Conservation (phyloP, 2,797 vertebrate species). For the Brachyalestes nurse region DNA sequence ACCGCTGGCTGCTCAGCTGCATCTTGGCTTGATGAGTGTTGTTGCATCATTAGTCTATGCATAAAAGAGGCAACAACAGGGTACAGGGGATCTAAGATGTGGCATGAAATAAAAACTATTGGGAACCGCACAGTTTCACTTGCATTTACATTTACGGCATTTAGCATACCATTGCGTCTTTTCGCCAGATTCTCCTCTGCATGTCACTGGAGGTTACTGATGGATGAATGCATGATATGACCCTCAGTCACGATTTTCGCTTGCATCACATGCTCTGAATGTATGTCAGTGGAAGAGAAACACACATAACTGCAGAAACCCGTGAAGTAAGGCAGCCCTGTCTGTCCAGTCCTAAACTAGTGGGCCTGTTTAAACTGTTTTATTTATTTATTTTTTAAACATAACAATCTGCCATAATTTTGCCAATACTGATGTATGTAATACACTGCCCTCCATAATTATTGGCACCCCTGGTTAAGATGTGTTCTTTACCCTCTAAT, state of each 20-base stretch:
- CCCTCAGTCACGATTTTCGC: constrained; percentile 21
- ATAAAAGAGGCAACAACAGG: background rate
- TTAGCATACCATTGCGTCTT: background rate
- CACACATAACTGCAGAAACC: background rate
- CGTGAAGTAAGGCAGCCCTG: background rate
- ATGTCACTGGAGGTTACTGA: constrained; percentile 22
- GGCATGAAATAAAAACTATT: background rate
- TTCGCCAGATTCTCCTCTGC: background rate
- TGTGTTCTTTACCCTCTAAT: too few relatives aligned
- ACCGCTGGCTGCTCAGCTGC: background rate
- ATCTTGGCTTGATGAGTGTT: background rate
- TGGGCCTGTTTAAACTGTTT: too few relatives aligned
- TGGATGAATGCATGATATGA: constrained; percentile 13
- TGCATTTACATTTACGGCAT: too few relatives aligned
- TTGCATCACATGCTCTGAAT: constrained; percentile 21
- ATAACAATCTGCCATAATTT: too few relatives aligned
- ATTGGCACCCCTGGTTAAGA: too few relatives aligned
- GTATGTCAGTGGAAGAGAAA: background rate
- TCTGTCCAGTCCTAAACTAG: too few relatives aligned
- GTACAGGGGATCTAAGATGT: background rate
- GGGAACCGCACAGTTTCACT: background rate
- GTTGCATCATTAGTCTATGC: background rate
- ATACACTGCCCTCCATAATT: too few relatives aligned
- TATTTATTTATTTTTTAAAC: too few relatives aligned
- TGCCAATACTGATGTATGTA: too few relatives aligned